Evolutionary conservation across 2,888 invertebrate genomes (phyloP).

Genomic region (Lasioglossum pauxillum): DNA sequence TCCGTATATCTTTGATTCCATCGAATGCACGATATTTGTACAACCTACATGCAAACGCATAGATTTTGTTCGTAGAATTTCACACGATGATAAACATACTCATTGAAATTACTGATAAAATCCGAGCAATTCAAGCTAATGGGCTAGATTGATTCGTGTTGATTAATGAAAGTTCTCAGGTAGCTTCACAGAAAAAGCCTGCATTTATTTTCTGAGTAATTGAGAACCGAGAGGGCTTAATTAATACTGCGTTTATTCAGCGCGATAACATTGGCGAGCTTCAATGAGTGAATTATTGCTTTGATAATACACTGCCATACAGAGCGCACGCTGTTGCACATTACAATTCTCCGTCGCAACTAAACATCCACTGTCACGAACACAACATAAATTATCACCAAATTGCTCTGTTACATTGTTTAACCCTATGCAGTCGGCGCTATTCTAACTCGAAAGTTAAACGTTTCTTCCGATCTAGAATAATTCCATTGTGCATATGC

Average conservation of each 20-base stretch:
- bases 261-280: background rate
- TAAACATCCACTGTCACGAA: background rate
- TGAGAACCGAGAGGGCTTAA: background rate
- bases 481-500: too few species aligned
- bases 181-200: background rate
- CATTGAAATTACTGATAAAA: background rate
- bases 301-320: background rate
- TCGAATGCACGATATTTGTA: background rate
- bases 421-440: background rate
- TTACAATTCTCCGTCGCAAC: background rate
- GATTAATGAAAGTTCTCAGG: constrained; percentile 1
- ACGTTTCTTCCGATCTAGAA: too few species aligned
- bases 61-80: background rate
- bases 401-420: background rate
- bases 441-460: too few species aligned
- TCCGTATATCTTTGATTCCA: background rate
- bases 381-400: background rate
- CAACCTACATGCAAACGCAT: background rate
- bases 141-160: background rate
- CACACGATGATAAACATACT: background rate
- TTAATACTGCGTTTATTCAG: background rate
- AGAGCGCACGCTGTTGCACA: background rate
- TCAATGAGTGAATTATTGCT: background rate
- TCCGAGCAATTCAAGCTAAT: background rate
- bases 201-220: background rate